Evolutionary conservation across 2,888 invertebrate species (phyloP), one percentile per base, ranked within the genome.

Genomic region (Aporophyla nigra): DNA sequence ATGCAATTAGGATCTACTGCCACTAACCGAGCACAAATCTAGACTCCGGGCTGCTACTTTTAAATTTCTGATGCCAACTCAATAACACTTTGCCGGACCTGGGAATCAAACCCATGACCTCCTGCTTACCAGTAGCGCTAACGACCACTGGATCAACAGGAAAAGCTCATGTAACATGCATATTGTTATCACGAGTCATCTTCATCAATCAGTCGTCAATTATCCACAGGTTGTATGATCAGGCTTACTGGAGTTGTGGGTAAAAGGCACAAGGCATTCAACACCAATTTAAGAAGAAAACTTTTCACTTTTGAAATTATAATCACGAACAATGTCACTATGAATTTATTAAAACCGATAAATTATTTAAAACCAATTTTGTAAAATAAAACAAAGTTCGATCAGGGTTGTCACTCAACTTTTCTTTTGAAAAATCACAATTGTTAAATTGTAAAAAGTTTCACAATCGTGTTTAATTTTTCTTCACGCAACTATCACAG

Each of bases 331-430:
- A 66, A n/a, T 33, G 0, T 61, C 56, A 53, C 43, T 54, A 24
- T 56, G 40, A 80, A 86, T 71, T 76, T 72, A 78, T 76, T 76
- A 67, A 74, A 78, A 77, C 71, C 75, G 7, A 82, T 87, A 76
- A 82, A 78, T 78, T 71, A 82, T 85, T 78, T 71, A 65, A 77
- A 63, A 59, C 33, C 69, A 78, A 87, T 79, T 77, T 77, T 59
- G 71, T 69, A 65, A 77, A 70, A 74, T 73, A 77, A 54, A 51
- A 61, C 69, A 9, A 65, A 43, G 65, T 58, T 67, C 21, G 49
- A 21, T 16, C 62, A 81, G 71, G 82, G 85, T 58, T 87, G 75
- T 51, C 75, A 56, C 46, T 21, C 5, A 19, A 49, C 14, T 21
- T 49, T 24, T 19, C 24, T 19, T 65, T 19, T 19, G 12, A 24